Base-by-base conservation (phyloP, 2,888 invertebrate genomes). In the Taphrorychus bicolor region DNA sequence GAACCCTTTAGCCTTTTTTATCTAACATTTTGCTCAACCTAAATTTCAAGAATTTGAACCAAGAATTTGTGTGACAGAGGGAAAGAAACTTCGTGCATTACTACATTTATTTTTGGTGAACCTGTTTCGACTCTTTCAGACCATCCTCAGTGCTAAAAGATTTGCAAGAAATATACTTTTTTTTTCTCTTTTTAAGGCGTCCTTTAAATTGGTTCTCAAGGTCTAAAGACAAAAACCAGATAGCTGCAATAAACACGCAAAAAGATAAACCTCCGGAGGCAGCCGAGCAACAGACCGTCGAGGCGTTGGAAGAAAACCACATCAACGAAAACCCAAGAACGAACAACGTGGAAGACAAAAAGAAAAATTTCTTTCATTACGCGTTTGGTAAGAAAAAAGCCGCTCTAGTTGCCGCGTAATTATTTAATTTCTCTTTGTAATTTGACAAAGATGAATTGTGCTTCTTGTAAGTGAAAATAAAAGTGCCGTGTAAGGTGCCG, bases 351-450 rank as follows among this genome's bases (percentile, higher is more conserved):
- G 48, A 16, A 54, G 64, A 59, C 59, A 56, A 49, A 54, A 66
- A 63, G 56, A 63, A 63, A 45, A 63, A 54, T 48, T 48, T 21
- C 14, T 66, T 67, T 11, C 42, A 48, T 24, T 53, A 58, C 2
- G 58, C 32, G 21, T 42, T n/a, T 21, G 52, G 61, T 21, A 61
- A 67, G 45, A 67, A 62, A 24, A 67, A 67, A 21, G 51, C 48
- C 1, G 51, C 52, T 7, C 23, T 61, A 21, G 59, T 11, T 32
- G 32, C 32, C 32, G 32, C 32, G 7, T 32, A 32, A 32, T 32
- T 32, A 32, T 11, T n/a, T n/a, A n/a, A n/a, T n/a, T n/a, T n/a
- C n/a, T n/a, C n/a, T n/a, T n/a, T n/a, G n/a, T n/a, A n/a, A 32
- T 3, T 3, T 32, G 3, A 11, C 7, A 32, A 3, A 2, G 11